Evolutionary conservation across 2,113 vertebrate genomes (phyloP), one percentile per base, ranked within the genome.

Genomic region (Podarcis muralis): DNA sequence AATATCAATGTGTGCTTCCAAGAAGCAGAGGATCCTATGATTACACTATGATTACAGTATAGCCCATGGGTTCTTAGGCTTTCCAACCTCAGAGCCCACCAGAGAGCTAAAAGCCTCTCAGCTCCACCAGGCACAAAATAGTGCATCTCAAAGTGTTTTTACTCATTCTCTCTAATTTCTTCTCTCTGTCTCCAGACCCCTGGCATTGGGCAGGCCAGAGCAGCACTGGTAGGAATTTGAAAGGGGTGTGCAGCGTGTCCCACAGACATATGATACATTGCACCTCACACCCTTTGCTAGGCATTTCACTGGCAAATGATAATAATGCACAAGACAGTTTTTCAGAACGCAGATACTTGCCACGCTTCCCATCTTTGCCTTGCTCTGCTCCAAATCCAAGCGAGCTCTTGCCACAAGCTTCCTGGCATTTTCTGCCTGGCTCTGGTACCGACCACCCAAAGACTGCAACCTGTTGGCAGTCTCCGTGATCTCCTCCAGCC

Each of bases 361-460:
- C 43, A 92, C 77, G 43, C 7, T 81, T 13, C 1, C 53, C 37
- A 98, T 94, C 71, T 96, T 53, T 0, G 88, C n/a, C 68, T 95
- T 92, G 0, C 97, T 97, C 2, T 87, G 86, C 2, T 95, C 90
- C 93, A 99, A 95, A 76, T 97, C 95, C 85, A 92, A 85, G 85
- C 90, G 96, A 92, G 98, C 95, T 76, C 95, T 95, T 12, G 87
- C 78, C 59, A 98, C 92, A 81, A 98, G 95, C 72, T 22, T 87
- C 59, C 57, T 92, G 0, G 96, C 94, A 2, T 97, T 95, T 62
- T 94, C 94, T 57, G 95, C 96, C 84, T 95, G 96, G 27, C 48
- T 92, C 91, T 93, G 92, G 8, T 98, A 97, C 30, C 85, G 97
- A 37, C 72, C 91, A 12, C 96, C 96, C 0, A 94, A 95, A 40